Percentiles rank a stretch among this genome's conserved stretches.
Conservation (phyloP, 2,797 vertebrate species). For the Sardinella longiceps region DNA sequence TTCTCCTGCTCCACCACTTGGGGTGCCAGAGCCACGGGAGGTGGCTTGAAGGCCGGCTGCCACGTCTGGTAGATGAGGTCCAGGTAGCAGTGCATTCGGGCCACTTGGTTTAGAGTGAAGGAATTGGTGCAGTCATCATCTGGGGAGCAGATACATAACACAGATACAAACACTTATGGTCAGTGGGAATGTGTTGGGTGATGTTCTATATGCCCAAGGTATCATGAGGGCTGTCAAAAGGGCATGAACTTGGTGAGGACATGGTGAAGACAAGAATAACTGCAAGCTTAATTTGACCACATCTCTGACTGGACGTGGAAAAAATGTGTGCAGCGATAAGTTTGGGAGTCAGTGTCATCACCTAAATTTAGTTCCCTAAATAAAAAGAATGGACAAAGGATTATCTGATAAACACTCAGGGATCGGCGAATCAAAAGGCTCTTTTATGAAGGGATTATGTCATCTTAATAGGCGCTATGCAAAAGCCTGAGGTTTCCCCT, state of each 20-base stretch:
- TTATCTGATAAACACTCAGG: not conserved
- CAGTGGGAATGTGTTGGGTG: not conserved
- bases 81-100: slow-evolving; percentile 98
- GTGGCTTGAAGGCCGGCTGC: slow-evolving; percentile 86
- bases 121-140: slow-evolving; percentile 96
- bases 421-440: not conserved
- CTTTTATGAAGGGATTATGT: not conserved
- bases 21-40: slow-evolving; percentile 87
- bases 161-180: not conserved
- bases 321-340: not conserved
- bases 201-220: too few species aligned
- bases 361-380: not conserved
- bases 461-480: not conserved
- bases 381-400: slow-evolving; percentile 6
- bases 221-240: not conserved
- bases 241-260: not conserved
- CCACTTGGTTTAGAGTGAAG: slow-evolving; percentile 97
- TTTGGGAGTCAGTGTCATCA: not conserved
- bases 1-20: slow-evolving; percentile 86
- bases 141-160: slow-evolving; percentile 60
- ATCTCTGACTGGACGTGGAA: not conserved
- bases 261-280: not conserved
- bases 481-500: not conserved
- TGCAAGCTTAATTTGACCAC: too few species aligned
- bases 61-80: slow-evolving; percentile 95